Evolutionary conservation across 2,113 vertebrate genomes (phyloP), one percentile per base, ranked within the genome.

Genomic region (Nothocercus nigrocapillus): DNA sequence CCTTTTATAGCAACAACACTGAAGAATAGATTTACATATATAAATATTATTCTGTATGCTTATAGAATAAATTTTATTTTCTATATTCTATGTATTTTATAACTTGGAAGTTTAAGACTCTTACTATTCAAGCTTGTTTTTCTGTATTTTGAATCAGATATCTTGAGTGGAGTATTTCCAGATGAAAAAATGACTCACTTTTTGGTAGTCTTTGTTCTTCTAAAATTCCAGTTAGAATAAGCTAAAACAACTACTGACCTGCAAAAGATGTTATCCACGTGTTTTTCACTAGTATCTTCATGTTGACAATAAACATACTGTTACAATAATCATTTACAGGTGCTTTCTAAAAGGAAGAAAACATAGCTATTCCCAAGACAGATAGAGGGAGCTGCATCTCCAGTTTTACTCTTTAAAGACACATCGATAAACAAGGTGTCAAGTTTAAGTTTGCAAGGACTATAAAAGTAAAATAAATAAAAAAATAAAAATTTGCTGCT

Each of bases 321-420:
- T 47, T 45, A 44, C 61, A n/a, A 0, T 11, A 25, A 81, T 44
- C 34, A 44, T 14, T 51, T 76, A 56, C 84, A 94, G 91, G 87
- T 82, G 72, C 49, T 75, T 59, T 89, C 68, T 58, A n/a, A 42
- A 54, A 54, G 62, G 59, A 63, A 75, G n/a, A 82, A 64, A 85
- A 76, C 78, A 77, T 4, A 89, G 45, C 38, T 17, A 87, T 92
- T 89, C 70, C 85, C 90, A 85, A 88, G 87, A 75, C 95, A 97
- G 95, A 94, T 1, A 97, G 95, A 97, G 95, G 96, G 95, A 95
- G 95, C 95, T 90, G 82, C 90, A 86, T 94, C 82, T 86, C 92
- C 80, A 97, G 82, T 91, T 96, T 95, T 95, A 58, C 61, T 59
- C 85, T 82, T 89, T 62, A 83, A 87, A 83, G 85, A 92, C 51